Base-by-base conservation (phyloP, 2,797 vertebrate genomes). In the Amblyraja radiata region DNA sequence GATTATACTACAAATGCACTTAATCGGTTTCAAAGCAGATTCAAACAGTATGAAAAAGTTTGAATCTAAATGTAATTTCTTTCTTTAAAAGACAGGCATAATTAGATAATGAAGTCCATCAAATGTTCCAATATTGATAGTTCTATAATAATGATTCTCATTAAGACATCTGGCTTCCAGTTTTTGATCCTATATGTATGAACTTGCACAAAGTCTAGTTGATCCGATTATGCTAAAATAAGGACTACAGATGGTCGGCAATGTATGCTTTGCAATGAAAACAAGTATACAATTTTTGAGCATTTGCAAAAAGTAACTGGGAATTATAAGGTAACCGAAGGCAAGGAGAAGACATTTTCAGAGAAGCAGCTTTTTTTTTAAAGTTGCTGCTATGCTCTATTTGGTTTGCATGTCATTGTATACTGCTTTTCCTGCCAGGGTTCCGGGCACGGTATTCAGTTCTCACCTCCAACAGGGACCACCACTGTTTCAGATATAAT, bases 391-490 rank as follows among this genome's bases (percentile, higher is more conserved):
- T 74, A 23, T 28, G 71, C 16, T 76, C 36, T 92, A 76, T 74
- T 74, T 92, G 18, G 71, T 28, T 76, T 73, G 54, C 39, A 46
- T 88, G 65, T 76, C 71, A 92, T 25, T 25, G 39, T 73, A 68
- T 76, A 73, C 71, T 92, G 46, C 73, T 76, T 73, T 65, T 92
- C 73, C 71, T 74, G 71, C n/a, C 63, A n/a, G 5, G 58, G 28
- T 86, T 91, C 88, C 36, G 8, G 18, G 88, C 88, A 92, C 90
- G 76, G 46, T 25, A 25, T 74, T 92, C 90, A 76, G 71, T 65
- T 74, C 71, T 92, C 90, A 92, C 36, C 88, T 92, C 68, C 71
- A 74, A 46, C 36, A 74, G 90, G 46, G 65, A 76, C 74, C 71
- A 21, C 63, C 14, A 1, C 21, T 58, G 90, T 92, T 92, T 92